These are phyloP conservation scores for Herpailurus yagouaroundi DNA, from an alignment of 2,113 vertebrate genomes.

Conservation along the genomic window DNA sequence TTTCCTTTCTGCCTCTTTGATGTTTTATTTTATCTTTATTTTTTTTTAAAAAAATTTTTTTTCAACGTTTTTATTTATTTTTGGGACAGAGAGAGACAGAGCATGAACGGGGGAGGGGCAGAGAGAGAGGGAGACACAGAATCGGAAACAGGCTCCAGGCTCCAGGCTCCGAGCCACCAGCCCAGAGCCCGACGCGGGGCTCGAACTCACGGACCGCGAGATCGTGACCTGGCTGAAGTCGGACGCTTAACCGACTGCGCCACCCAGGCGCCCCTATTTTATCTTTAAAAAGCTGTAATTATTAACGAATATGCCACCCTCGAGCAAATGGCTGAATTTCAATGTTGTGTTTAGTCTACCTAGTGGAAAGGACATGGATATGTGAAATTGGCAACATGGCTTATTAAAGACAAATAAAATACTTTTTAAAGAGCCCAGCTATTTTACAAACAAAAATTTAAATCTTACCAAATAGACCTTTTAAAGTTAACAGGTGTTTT, in stretches of 20 bases:
- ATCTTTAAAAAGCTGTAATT: conserved; percentile 12
- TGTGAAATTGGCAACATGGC: conserved; percentile 42
- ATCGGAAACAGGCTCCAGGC: too few species aligned
- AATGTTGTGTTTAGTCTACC: conserved; percentile 44
- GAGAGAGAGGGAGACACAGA: too few species aligned
- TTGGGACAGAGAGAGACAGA: too few species aligned
- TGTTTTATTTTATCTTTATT: conserved; percentile 51
- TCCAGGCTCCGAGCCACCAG: too few species aligned
- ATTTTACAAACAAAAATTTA: conserved; percentile 61
- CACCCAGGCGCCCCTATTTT: too few species aligned
- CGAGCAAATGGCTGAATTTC: conserved; percentile 24
- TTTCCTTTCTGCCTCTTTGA: conserved; percentile 45
- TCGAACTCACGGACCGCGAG: too few species aligned
- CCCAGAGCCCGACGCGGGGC: too few species aligned
- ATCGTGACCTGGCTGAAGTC: too few species aligned
- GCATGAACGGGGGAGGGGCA: too few species aligned
- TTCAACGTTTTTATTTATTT: too few species aligned
- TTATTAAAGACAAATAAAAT: conserved; percentile 65
- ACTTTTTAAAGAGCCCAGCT: conserved; percentile 55
- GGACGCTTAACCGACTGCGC: too few species aligned
- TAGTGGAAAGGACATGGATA: conserved; percentile 37
- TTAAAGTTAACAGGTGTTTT: conserved; percentile 66
- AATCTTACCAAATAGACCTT: conserved; percentile 44
- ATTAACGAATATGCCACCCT: conserved; percentile 17
- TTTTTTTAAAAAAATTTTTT: too few species aligned